phyloP scores from a whole-genome alignment of 2,888 invertebrate species.

The Noctua janthe region DNA sequence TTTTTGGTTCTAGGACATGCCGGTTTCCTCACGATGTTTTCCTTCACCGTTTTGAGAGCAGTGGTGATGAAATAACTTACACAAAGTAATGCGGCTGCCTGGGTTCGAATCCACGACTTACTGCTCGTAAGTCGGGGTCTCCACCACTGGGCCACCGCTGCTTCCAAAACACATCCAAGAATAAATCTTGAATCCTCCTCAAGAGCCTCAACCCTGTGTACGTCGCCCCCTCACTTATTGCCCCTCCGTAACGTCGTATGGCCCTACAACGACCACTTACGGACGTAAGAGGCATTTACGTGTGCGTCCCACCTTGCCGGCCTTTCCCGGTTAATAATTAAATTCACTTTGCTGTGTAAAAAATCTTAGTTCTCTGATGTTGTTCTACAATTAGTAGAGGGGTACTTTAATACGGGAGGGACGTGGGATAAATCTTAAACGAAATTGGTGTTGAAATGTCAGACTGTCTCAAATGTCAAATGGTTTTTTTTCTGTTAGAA shows the following conservation, averaged over 20 bases:
- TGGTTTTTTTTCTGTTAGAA: neutral
- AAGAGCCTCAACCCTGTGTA: conserved; percentile 20
- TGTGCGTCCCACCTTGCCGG: conserved; percentile 62
- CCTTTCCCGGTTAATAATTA: conserved; percentile 64
- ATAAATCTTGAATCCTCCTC: neutral
- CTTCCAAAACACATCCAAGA: neutral
- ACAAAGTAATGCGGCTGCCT: too few species aligned
- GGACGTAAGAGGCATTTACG: conserved; percentile 62
- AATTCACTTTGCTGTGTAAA: conserved; percentile 64
- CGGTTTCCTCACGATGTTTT: too few species aligned
- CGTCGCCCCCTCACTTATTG: conserved; percentile 50
- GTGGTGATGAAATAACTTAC: too few species aligned
- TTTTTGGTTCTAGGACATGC: too few species aligned
- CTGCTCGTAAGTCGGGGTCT: too few species aligned
- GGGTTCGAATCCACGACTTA: too few species aligned
- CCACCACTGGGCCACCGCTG: too few species aligned
- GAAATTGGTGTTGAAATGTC: conserved; percentile 23
- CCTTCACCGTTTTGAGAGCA: too few species aligned
- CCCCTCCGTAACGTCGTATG: conserved; percentile 53
- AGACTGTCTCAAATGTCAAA: neutral
- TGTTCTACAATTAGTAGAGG: conserved; percentile 50
- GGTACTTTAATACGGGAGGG: neutral
- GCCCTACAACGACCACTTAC: conserved; percentile 67
- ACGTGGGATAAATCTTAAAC: conserved; percentile 34
- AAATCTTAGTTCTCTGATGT: conserved; percentile 53